Evolutionary conservation across 2,888 invertebrate species (phyloP), one percentile per base, ranked within the genome.

Genomic region (Drosophila ustulata): DNA sequence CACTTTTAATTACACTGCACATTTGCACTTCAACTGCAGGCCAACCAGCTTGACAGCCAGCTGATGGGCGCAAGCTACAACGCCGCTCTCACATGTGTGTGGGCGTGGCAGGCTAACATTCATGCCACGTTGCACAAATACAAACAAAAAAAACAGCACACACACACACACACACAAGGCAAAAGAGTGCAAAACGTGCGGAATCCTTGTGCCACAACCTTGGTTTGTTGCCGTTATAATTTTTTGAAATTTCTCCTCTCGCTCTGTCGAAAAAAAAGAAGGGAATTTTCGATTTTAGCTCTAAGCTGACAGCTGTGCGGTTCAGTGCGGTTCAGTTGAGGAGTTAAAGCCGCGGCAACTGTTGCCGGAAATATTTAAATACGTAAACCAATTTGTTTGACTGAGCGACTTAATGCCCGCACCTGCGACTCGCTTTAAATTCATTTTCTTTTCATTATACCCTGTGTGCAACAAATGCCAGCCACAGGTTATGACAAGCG

Each of bases 1-100:
- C 52, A 73, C 66, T 80, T 86, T 83, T 86, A 86, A 84, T 84
- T 84, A 86, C 86, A 86, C 75, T 83, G 83, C 83, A 83, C 86
- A 83, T 82, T 83, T 83, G 81, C 83, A 83, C 86, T 83, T 83
- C 77, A 79, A 70, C 66, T 83, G 81, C 83, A 80, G 81, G 63
- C 69, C 55, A 61, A 68, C 53, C 56, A 57, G 59, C 65, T 62
- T 68, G 68, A 50, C 74, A 67, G 58, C 61, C 45, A 61, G 66
- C 56, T 67, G 66, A 59, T 74, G 75, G 62, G 45, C 50, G 50
- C 28, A 51, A 37, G 56, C 39, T 39, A 30, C 8, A 32, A 28
- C n/a, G n/a, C 8, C 18, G 18, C 3, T 18, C 8, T 2, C 18
- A 0, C n/a, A 4, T 45, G 34, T 56, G 9, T 13, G 53, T 50